Percentiles rank a stretch among this genome's conserved stretches.
Evolutionary conservation across 2,113 vertebrate genomes (phyloP).

Genomic region (Cinclus cinclus): DNA sequence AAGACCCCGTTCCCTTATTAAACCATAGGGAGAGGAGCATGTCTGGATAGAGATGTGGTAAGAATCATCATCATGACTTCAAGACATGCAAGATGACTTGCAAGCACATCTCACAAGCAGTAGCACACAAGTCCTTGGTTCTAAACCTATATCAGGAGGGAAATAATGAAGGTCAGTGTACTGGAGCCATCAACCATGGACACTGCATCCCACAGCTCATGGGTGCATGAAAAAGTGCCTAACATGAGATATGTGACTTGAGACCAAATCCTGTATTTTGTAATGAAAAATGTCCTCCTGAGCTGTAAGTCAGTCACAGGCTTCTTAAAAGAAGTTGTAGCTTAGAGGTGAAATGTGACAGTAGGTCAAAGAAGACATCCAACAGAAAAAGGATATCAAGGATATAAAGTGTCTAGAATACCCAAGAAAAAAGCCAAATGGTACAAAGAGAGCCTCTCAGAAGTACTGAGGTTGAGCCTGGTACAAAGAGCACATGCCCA

Average conservation of each 20-base stretch:
- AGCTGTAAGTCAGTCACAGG: neutral
- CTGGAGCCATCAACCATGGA: neutral
- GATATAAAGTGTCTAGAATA: neutral
- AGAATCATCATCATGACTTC: neutral
- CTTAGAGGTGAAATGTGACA: neutral
- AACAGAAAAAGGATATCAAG: neutral
- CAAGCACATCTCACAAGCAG: neutral
- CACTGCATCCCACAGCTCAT: neutral
- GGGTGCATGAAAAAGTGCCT: fast-evolving
- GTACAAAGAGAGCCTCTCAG: neutral
- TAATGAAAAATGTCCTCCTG: neutral
- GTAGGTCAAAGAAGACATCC: neutral
- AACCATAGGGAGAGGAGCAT: neutral
- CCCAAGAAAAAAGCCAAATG: neutral
- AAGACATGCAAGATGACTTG: neutral
- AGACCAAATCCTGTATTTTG: neutral
- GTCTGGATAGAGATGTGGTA: neutral
- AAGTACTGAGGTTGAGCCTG: neutral
- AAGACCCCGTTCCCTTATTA: neutral
- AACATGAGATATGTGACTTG: neutral
- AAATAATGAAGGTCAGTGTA: fast-evolving
- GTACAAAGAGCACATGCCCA: neutral
- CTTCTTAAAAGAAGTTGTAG: neutral
- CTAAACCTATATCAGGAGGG: neutral
- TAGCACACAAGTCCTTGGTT: neutral